Conservation (phyloP, 2,797 vertebrate species). For the Lates japonicus region DNA sequence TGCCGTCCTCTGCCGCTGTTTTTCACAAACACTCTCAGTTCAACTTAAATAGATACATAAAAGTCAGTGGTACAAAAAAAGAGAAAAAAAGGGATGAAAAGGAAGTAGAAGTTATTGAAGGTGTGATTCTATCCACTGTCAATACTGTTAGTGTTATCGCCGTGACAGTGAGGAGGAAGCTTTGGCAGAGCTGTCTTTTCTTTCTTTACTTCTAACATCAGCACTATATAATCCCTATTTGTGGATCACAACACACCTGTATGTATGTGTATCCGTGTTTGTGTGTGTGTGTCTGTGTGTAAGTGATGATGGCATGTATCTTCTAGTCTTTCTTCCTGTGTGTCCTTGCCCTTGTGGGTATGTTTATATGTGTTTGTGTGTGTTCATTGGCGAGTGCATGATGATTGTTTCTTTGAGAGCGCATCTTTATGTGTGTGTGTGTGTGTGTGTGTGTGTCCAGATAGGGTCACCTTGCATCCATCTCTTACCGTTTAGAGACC, state of each 20-base stretch:
- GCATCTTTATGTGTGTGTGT: constrained; percentile 1
- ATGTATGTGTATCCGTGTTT: constrained; percentile 53
- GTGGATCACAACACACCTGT: constrained; percentile 74
- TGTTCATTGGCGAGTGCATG: neutral
- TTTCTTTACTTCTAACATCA: constrained; percentile 80
- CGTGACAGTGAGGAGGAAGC: constrained; percentile 74
- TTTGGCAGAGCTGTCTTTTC: constrained; percentile 69
- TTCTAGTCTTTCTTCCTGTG: constrained; percentile 29
- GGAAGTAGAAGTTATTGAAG: constrained; percentile 66
- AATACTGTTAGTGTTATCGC: constrained; percentile 80
- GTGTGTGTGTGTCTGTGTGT: constrained; percentile 46
- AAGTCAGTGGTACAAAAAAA: constrained; percentile 42
- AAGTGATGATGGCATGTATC: constrained; percentile 58
- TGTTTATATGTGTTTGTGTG: constrained; percentile 50
- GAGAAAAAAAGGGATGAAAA: constrained; percentile 43
- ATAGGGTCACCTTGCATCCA: constrained; percentile 86
- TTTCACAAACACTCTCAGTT: constrained; percentile 15
- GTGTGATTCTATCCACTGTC: constrained; percentile 64
- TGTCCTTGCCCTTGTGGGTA: constrained; percentile 39
- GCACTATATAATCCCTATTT: constrained; percentile 84
- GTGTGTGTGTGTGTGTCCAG: constrained; percentile 50
- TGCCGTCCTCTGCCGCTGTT: neutral
- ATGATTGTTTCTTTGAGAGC: no score
- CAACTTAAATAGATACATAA: constrained; percentile 37
- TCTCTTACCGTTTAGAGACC: constrained; percentile 83